Evolutionary conservation across 2,113 vertebrate species (phyloP), one percentile per base, ranked within the genome.

Genomic region (Mohoua ochrocephala): DNA sequence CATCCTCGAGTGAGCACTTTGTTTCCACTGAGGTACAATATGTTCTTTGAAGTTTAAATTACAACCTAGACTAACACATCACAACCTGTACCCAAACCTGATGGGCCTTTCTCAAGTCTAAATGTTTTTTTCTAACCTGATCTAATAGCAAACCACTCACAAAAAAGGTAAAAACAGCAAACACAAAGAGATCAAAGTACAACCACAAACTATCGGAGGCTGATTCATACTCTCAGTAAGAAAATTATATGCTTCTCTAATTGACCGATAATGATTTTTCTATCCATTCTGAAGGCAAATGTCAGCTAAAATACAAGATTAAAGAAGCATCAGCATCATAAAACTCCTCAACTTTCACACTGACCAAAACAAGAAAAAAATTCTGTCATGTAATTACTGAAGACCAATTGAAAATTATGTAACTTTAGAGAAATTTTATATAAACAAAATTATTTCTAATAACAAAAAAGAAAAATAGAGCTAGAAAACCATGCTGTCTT

Each of bases 101-200:
- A 87, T 63, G 64, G 44, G 44, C 35, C 83, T 44, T 93, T 91
- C 91, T 95, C 59, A 87, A 67, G 44, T 49, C 52, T 89, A 7
- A 20, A 3, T 49, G 19, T 23, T 31, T 56, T 56, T 82, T 90
- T 60, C 71, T 4, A 56, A 56, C 54, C 44, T 42, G 59, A 77
- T 65, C 77, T 84, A 95, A 93, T 26, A 78, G 76, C 75, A 96
- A 95, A 81, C 26, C 77, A 84, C 89, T 95, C 41, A 59, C 28
- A 92, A 76, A 91, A 73, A 93, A 83, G 63, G 52, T 67, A 91
- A 69, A 91, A 94, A 57, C 18, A 93, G 60, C 13, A 82, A 79
- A 60, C 61, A 94, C 44, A 87, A 76, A 93, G 67, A 97, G 52
- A 97, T 93, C 75, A 97, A 98, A 97, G 93, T 71, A 91, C 9